Base-by-base conservation (phyloP, 2,888 invertebrate species). In the Epicampocera succincta region DNA sequence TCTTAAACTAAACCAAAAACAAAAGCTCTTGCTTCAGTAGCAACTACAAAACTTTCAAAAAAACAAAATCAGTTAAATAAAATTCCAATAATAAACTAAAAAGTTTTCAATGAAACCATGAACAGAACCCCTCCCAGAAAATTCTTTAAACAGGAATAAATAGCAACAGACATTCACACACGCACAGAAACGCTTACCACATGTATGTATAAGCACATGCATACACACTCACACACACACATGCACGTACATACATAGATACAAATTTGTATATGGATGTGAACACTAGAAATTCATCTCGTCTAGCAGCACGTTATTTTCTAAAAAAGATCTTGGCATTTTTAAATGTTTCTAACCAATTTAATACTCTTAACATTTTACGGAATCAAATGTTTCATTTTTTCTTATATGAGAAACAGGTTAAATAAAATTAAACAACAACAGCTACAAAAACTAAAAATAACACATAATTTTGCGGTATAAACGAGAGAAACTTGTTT, bases 361-460 rank as follows among this genome's bases (percentile, higher is more conserved):
- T 25, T 69, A 77, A 66, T 61, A 61, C 72, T 80, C 76, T 68
- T 33, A 81, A 77, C 54, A 76, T 75, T 80, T 80, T 25, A 69
- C 69, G 74, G 80, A 66, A 63, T 74, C 38, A 56, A 48, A 66
- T 58, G 48, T 54, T 44, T 61, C 44, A 52, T 52, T 61, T 29
- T 54, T 58, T 69, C 19, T 52, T 44, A 52, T 44, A 50, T 15
- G 44, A 44, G 84, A 87, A 88, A 88, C 88, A 88, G 88, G 88
- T 88, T 88, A 88, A 88, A 85, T 9, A 61, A 60, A 68, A 42
- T 60, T 15, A 42, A 42, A 38, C 40, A 56, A 60, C 33, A 38
- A 58, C 19, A 46, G 11, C 85, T 50, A 40, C 12, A 61, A 48
- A n/a, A 69, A 42, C 11, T 38, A 29, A 50, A 48, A 61, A 69